Evolutionary conservation across 2,113 vertebrate species (phyloP).

Genomic region (Hylia prasina): DNA sequence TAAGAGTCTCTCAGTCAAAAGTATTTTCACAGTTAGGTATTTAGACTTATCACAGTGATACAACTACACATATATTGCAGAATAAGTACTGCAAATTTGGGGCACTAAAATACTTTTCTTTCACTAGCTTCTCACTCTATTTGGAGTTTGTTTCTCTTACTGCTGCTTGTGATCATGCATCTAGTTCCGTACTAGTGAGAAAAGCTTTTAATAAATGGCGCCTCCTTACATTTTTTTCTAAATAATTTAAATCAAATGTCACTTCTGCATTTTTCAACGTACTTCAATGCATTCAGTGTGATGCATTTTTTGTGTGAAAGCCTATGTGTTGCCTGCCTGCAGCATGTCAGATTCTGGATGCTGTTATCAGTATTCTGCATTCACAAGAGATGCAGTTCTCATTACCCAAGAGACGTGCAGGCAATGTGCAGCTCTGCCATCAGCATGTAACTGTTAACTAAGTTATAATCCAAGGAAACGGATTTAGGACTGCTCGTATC

Average conservation of each 20-base stretch:
- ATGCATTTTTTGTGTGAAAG: background rate
- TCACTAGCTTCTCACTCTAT: background rate
- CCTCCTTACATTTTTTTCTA: background rate
- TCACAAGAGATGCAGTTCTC: background rate
- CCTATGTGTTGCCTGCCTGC: background rate
- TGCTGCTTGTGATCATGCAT: background rate
- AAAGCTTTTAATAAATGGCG: background rate
- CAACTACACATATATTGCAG: background rate
- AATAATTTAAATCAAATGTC: background rate
- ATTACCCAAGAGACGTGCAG: background rate
- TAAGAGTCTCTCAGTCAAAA: background rate
- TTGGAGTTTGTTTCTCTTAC: background rate
- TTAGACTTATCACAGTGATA: background rate
- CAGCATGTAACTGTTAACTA: background rate
- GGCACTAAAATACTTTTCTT: background rate
- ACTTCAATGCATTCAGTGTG: background rate
- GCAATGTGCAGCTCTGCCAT: background rate
- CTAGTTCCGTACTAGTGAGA: background rate
- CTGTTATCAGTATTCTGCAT: background rate
- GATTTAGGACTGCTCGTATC: background rate
- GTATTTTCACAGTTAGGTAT: background rate
- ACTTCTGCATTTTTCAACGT: background rate
- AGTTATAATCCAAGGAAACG: conserved; percentile 23
- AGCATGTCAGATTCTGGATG: background rate
- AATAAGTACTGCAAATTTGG: background rate